These are phyloP conservation scores for Atrichornis clamosus DNA, from an alignment of 2,113 vertebrate species.

Conservation along the genomic window DNA sequence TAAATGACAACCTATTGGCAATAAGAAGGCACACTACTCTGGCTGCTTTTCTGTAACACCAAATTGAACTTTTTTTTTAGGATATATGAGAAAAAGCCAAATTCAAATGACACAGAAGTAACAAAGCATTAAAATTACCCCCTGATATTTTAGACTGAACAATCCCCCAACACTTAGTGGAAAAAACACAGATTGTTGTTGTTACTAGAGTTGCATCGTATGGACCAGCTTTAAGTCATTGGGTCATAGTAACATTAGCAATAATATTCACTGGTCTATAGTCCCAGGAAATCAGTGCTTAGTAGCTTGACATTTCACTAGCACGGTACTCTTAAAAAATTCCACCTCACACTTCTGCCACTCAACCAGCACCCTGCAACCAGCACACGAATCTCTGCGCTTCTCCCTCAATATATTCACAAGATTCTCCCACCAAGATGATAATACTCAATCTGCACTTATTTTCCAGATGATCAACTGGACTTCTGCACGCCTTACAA, in stretches of 20 bases:
- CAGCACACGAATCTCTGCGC: not conserved
- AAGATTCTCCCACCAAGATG: conserved; percentile 30
- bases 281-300: not conserved
- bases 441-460: conserved; percentile 55
- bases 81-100: not conserved
- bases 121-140: not conserved
- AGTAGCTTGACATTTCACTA: not conserved
- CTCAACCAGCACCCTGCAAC: not conserved
- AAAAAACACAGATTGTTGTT: not conserved
- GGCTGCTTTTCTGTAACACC: not conserved
- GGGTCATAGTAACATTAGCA: not conserved
- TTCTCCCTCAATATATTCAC: not conserved
- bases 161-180: not conserved
- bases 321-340: not conserved
- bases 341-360: not conserved
- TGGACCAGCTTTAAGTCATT: not conserved
- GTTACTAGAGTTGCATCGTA: not conserved
- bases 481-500: conserved; percentile 40
- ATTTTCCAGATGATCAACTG: conserved; percentile 62
- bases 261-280: not conserved
- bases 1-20: not conserved
- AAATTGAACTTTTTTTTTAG: not conserved
- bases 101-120: not conserved
- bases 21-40: not conserved
- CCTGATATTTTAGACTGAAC: not conserved